phyloP scores from a whole-genome alignment of 2,797 vertebrate genomes.

The Paguma larvata region DNA sequence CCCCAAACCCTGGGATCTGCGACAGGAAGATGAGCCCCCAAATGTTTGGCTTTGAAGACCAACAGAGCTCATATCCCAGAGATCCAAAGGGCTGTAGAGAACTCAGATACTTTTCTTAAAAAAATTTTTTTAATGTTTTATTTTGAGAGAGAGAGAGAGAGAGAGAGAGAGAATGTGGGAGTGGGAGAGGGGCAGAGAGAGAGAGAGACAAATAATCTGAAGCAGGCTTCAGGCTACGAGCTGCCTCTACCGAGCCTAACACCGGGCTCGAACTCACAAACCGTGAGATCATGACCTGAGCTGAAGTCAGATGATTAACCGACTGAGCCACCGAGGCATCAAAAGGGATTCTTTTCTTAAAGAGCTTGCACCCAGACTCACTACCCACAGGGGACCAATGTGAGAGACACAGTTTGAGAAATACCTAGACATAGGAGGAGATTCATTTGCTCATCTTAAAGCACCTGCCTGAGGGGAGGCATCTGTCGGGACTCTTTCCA shows the following conservation, averaged over 20 bases:
- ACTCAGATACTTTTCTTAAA: neutral
- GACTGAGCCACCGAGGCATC: no score
- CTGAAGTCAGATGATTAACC: no score
- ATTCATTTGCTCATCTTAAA: neutral
- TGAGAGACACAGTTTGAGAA: neutral
- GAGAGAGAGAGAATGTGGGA: no score
- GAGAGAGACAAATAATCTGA: neutral
- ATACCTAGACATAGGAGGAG: neutral
- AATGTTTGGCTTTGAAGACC: neutral
- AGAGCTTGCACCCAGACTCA: neutral
- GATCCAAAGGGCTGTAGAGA: neutral
- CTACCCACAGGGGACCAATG: neutral
- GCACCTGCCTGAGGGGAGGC: neutral
- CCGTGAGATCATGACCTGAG: accelerated
- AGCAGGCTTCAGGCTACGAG: no score
- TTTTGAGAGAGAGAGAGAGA: neutral
- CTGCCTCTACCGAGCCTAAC: neutral
- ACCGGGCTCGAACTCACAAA: accelerated
- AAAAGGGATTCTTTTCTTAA: no score
- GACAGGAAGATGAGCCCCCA: neutral
- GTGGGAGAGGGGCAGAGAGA: neutral
- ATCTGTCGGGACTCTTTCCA: neutral
- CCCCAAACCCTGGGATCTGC: neutral
- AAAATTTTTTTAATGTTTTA: neutral
- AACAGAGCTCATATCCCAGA: neutral